Conservation (phyloP, 2,888 invertebrate genomes). For the Ectemnius cavifrons region DNA sequence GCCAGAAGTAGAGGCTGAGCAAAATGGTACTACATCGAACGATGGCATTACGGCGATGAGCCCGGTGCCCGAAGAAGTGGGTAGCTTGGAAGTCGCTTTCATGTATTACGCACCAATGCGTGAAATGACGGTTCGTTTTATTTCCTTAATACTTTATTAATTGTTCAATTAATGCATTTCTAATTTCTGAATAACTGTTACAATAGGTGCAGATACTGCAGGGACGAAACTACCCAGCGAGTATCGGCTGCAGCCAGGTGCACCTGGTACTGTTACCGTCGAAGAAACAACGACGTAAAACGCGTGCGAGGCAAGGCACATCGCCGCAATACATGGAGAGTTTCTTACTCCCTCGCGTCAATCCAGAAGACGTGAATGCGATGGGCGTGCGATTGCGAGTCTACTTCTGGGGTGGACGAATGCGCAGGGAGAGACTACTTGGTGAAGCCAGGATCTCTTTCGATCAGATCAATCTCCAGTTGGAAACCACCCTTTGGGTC, state of each 20-base stretch:
- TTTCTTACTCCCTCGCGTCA: constrained; percentile 93
- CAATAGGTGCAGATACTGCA: constrained; percentile 88
- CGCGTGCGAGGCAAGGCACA: constrained; percentile 93
- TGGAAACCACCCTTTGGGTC: constrained; percentile 94
- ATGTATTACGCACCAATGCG: constrained; percentile 94
- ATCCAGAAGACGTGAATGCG: constrained; percentile 96
- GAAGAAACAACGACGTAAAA: constrained; percentile 96
- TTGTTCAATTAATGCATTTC: neutral
- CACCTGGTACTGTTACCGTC: constrained; percentile 92
- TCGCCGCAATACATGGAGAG: constrained; percentile 96
- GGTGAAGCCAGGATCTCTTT: constrained; percentile 95
- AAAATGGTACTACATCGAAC: constrained; percentile 74
- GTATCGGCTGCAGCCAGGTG: constrained; percentile 87
- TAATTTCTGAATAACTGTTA: neutral
- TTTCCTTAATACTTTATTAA: neutral
- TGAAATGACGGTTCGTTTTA: constrained; percentile 86
- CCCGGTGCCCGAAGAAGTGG: constrained; percentile 71
- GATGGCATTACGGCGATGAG: constrained; percentile 69
- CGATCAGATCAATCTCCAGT: constrained; percentile 91
- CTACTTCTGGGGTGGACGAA: constrained; percentile 92
- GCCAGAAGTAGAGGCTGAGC: constrained; percentile 67
- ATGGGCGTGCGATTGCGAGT: constrained; percentile 94
- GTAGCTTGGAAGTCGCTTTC: constrained; percentile 92
- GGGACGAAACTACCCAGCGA: constrained; percentile 89
- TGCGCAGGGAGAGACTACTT: constrained; percentile 93